A percentile compares a stretch with the other conserved stretches of the same genome.
Conservation (phyloP, 2,113 vertebrate genomes). For the Damaliscus lunatus region DNA sequence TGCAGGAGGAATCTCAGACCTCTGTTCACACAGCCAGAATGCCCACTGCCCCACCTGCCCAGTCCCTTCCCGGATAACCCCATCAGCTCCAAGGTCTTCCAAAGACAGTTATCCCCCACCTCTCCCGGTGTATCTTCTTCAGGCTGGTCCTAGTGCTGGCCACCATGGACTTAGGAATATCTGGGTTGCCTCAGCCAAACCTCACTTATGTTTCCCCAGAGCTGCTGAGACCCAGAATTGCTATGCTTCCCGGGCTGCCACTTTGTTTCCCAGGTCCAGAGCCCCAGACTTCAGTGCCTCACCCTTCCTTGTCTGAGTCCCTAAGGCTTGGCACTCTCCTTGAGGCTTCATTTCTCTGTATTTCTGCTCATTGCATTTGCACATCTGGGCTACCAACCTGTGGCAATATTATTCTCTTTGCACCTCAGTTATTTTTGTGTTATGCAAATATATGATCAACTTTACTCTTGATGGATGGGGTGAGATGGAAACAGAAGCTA, state of each 20-base stretch:
- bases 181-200: neutral
- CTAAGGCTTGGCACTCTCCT: neutral
- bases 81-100: neutral
- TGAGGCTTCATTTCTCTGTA: neutral
- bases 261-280: neutral
- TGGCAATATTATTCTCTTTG: neutral
- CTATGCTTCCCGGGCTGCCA: accelerated
- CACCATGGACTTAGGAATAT: neutral
- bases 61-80: neutral
- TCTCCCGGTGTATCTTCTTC: neutral
- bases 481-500: neutral
- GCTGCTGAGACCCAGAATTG: neutral
- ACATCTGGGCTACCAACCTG: neutral
- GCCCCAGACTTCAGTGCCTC: neutral
- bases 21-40: neutral
- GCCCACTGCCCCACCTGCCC: neutral
- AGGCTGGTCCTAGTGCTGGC: neutral
- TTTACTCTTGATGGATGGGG: neutral
- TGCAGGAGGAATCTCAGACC: neutral
- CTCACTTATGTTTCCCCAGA: neutral
- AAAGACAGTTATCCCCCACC: neutral
- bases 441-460: neutral
- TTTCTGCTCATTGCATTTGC: neutral
- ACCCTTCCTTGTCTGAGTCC: neutral
- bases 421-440: neutral